Conservation (phyloP, 2,888 invertebrate genomes). For the Cheilosia urbana region DNA sequence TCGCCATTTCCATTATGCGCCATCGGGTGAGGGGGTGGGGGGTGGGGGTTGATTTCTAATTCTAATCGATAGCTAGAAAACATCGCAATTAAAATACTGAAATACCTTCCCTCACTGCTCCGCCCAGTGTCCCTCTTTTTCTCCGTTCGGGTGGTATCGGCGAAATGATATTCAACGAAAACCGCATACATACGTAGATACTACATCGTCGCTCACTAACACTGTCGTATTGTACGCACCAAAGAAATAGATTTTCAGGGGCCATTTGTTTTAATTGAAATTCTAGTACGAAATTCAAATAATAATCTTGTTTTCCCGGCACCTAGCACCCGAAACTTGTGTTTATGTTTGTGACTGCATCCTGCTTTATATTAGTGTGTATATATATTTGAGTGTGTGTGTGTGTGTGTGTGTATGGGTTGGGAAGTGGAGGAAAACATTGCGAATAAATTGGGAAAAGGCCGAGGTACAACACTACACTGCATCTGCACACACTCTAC, state of each 20-base stretch:
- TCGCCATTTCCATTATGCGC: slow-evolving; percentile 60
- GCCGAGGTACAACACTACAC: slow-evolving; percentile 49
- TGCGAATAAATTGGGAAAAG: slow-evolving; percentile 75
- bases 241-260: slow-evolving; percentile 74
- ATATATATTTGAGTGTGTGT: slow-evolving; percentile 19
- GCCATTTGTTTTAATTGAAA: slow-evolving; percentile 86
- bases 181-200: neutral
- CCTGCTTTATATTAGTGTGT: slow-evolving; percentile 9
- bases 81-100: slow-evolving; percentile 74
- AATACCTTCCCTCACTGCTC: slow-evolving; percentile 50
- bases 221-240: slow-evolving; percentile 65
- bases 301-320: slow-evolving; percentile 75
- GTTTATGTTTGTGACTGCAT: slow-evolving; percentile 71
- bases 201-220: slow-evolving; percentile 62
- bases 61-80: slow-evolving; percentile 76
- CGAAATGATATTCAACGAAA: neutral
- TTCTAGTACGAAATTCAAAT: slow-evolving; percentile 85
- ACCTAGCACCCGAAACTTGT: slow-evolving; percentile 71
- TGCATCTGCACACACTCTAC: slow-evolving; percentile 58
- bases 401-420: slow-evolving; percentile 10
- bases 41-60: slow-evolving; percentile 73
- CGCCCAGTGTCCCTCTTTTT: neutral
- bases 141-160: slow-evolving; percentile 8
- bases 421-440: slow-evolving; percentile 59
- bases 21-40: slow-evolving; percentile 36